These are phyloP conservation scores for Mustela nigripes DNA, from an alignment of 2,113 vertebrate species.

Conservation along the genomic window DNA sequence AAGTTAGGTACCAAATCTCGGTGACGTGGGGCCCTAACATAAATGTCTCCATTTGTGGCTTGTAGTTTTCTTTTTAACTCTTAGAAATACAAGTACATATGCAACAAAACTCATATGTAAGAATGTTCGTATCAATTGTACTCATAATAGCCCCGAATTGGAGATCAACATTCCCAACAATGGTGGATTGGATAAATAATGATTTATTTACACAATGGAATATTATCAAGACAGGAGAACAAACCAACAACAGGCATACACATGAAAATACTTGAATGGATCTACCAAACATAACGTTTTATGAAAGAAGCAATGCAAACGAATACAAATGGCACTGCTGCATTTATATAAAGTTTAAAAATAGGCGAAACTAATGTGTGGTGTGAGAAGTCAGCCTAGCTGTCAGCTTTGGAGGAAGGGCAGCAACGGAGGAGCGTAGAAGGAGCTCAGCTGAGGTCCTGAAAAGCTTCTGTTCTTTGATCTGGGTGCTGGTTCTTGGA, in stretches of 20 bases:
- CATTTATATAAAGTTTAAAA: conserved; percentile 19
- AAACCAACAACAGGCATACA: not conserved
- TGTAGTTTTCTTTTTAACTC: not conserved
- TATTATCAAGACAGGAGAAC: not conserved
- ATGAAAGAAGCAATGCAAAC: not conserved
- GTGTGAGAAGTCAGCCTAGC: not conserved
- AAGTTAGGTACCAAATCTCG: not conserved
- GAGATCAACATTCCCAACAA: not conserved
- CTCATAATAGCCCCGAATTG: not conserved
- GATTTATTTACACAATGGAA: not conserved
- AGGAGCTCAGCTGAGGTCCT: not conserved
- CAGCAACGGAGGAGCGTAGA: not conserved
- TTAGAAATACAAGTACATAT: not conserved
- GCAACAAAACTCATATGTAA: not conserved
- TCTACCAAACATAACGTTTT: not conserved
- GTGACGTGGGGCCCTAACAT: not conserved
- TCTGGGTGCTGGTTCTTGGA: not conserved
- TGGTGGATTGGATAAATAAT: not conserved
- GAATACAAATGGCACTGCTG: not conserved
- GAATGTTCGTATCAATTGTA: not conserved
- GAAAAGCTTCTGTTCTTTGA: not conserved
- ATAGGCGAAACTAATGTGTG: not conserved
- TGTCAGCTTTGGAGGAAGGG: not conserved
- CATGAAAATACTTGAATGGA: not conserved
- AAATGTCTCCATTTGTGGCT: not conserved